Base-by-base conservation (phyloP, 1,140 invertebrate species). In the Trigoniulus corallinus region DNA sequence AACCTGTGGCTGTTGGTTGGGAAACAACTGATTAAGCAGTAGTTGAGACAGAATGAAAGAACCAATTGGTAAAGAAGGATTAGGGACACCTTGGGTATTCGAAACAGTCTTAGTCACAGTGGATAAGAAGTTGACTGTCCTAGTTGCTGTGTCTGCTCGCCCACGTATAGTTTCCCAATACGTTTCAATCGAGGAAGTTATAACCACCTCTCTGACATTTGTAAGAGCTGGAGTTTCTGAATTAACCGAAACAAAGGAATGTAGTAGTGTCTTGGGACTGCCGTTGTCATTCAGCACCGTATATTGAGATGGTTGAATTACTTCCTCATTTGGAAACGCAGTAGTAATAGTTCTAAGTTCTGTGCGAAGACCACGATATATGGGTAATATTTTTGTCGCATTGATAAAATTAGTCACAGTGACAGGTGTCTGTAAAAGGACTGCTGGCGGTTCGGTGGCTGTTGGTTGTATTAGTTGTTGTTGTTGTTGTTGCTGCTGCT, bases 1-100 rank as follows among this genome's bases (percentile, higher is more conserved):
- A 23, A 51, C 23, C 34, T 51, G 50, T 18, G 7, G 48, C n/a
- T 51, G 41, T 26, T 50, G 49, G 42, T 50, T 50, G 13, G 50
- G 50, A 23, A 51, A 51, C 45, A 51, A 51, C 24, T 51, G 50
- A 51, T 51, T 51, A 7, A 51, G 24, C 25, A 51, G 27, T 22
- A 51, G 21, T 51, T 51, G 50, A 2, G 50, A 37, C 4, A 51
- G 43, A 3, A 51, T 23, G 21, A 51, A 34, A 27, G 50, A 45
- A 4, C 26, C 50, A 26, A 51, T n/a, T 29, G 41, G 44, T 12
- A 48, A 25, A 3, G 37, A 21, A 3, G 50, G 15, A 27, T 51
- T 24, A 46, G 24, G 3, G 21, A 23, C 2, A 10, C 4, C 21
- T 4, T 22, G 21, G 3, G 13, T 7, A 7, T 3, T 15, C 13